A percentile compares a stretch with the other conserved stretches of the same genome.
phyloP scores from a whole-genome alignment of 2,888 invertebrate species.

The Elegia similella region DNA sequence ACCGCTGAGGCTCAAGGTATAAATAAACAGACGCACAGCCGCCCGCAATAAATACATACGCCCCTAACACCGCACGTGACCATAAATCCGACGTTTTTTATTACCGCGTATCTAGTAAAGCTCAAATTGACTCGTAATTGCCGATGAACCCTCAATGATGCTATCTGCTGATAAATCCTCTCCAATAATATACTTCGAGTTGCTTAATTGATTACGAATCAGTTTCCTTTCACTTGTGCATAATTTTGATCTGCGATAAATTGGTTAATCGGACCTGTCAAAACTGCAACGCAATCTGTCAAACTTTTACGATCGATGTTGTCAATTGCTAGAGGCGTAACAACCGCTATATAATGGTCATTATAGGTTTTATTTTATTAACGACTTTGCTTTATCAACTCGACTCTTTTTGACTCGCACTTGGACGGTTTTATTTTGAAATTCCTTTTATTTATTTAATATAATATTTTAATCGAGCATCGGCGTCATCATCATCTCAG shows the following conservation, averaged over 20 bases:
- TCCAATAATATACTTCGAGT: conserved; percentile 16
- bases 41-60: conserved; percentile 60
- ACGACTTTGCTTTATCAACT: conserved; percentile 1
- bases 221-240: conserved; percentile 15
- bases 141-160: conserved; percentile 50
- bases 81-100: conserved; percentile 67
- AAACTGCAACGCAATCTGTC: conserved; percentile 17
- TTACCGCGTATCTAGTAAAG: conserved; percentile 51
- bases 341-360: not conserved
- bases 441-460: too few species aligned
- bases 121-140: conserved; percentile 66
- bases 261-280: conserved; percentile 4
- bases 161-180: conserved; percentile 25
- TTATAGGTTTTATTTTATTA: not conserved
- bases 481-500: too few species aligned
- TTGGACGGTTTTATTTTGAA: too few species aligned
- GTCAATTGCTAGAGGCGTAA: conserved; percentile 9
- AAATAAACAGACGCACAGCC: conserved; percentile 53
- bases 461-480: too few species aligned
- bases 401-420: too few species aligned
- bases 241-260: conserved; percentile 16
- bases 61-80: conserved; percentile 56
- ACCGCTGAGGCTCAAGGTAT: conserved; percentile 23
- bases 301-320: conserved; percentile 10
- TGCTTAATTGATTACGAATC: conserved; percentile 24